phyloP scores from a whole-genome alignment of 2,797 vertebrate genomes.

The Taeniopygia guttata region DNA sequence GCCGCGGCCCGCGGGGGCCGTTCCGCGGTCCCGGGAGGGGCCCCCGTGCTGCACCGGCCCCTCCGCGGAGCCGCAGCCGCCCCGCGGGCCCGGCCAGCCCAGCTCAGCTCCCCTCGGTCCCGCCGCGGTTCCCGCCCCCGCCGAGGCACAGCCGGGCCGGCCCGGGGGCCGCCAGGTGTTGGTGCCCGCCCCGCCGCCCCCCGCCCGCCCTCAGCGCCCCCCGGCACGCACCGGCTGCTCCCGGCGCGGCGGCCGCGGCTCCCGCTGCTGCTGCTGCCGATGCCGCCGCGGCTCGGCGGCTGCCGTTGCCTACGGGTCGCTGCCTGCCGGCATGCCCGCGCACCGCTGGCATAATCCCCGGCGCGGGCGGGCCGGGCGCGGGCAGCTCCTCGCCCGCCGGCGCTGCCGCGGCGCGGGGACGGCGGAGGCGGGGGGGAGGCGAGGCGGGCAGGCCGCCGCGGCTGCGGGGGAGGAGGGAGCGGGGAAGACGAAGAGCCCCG shows the following conservation, averaged over 20 bases:
- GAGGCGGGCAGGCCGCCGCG: background rate
- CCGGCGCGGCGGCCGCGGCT: background rate
- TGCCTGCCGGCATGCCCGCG: slow-evolving; percentile 22
- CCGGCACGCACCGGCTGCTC: slow-evolving; percentile 7
- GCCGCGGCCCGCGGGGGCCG: background rate
- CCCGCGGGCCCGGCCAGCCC: background rate
- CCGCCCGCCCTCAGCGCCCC: background rate
- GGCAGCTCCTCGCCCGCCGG: slow-evolving; percentile 28
- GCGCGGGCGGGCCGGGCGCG: background rate
- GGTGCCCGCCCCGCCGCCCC: background rate
- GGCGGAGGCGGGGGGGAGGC: background rate
- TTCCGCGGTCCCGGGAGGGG: background rate
- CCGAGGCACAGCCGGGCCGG: background rate
- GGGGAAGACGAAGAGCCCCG: background rate
- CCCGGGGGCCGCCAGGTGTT: background rate
- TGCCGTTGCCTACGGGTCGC: background rate
- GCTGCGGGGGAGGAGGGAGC: background rate
- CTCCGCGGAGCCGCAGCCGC: background rate
- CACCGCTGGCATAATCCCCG: slow-evolving; percentile 12
- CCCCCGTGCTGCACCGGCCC: background rate
- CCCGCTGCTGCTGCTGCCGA: background rate
- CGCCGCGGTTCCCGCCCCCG: background rate
- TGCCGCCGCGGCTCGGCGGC: background rate
- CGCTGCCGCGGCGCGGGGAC: background rate
- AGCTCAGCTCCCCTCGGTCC: background rate